Evolutionary conservation across 1,140 invertebrate species (phyloP).

Genomic region (Meteorus sp.): DNA sequence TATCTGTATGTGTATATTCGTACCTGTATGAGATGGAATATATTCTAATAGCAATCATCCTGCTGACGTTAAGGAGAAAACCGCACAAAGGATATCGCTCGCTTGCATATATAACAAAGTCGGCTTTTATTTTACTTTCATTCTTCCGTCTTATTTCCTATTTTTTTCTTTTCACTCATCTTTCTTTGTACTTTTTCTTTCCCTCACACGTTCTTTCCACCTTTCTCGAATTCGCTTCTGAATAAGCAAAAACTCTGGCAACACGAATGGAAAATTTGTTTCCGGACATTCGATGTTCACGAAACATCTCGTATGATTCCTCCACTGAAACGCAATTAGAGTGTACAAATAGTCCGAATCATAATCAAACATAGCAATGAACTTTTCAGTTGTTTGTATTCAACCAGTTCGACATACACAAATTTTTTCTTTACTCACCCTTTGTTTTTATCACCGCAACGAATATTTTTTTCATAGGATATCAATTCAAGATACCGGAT

Average conservation of each 20-base stretch:
- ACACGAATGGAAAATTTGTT: no score
- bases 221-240: no score
- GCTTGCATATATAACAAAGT: constrained; percentile 30
- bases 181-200: no score
- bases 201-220: no score
- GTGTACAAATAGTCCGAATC: no score
- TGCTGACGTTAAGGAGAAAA: constrained; percentile 31
- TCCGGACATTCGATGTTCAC: no score
- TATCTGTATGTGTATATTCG: constrained; percentile 24
- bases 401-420: not conserved
- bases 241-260: no score
- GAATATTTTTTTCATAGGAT: constrained; percentile 39
- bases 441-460: constrained; percentile 30
- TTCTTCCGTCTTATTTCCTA: constrained; percentile 8
- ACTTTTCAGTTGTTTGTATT: constrained; percentile 37
- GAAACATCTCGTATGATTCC: constrained; percentile 31
- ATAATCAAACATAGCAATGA: no score
- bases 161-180: constrained; percentile 14
- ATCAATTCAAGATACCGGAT: constrained; percentile 58
- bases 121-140: constrained; percentile 12
- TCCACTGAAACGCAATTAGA: no score
- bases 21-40: constrained; percentile 35
- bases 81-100: constrained; percentile 44
- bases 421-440: constrained; percentile 22
- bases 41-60: constrained; percentile 12